Conservation (phyloP, 2,113 vertebrate species). For the Oryzias woworae region DNA sequence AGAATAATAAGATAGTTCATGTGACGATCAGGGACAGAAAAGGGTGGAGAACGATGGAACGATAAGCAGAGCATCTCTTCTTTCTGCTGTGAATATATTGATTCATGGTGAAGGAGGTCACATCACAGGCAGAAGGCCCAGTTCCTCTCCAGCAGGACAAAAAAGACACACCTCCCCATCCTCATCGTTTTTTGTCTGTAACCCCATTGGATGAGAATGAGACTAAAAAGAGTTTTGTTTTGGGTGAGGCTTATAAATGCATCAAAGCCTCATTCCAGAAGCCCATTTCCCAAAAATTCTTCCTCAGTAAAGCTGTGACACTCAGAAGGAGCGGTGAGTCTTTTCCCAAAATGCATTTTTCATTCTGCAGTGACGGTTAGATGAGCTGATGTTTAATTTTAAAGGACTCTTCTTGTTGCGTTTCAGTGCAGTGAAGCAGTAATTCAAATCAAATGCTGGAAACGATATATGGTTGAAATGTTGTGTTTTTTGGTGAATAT, state of each 20-base stretch:
- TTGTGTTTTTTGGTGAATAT: too few species aligned
- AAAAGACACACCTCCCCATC: conserved; percentile 5
- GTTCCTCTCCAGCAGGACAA: conserved; percentile 52
- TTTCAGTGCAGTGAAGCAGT: too few species aligned
- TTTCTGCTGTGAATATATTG: conserved; percentile 42
- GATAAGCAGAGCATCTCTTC: conserved; percentile 33
- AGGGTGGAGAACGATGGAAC: conserved; percentile 28
- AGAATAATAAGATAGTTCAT: neutral
- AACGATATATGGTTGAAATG: too few species aligned
- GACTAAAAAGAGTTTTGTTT: conserved; percentile 39
- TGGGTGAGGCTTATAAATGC: conserved; percentile 67
- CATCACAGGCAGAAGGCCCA: conserved; percentile 39
- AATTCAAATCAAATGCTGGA: too few species aligned
- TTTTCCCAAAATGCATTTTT: neutral
- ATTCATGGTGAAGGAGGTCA: conserved; percentile 51
- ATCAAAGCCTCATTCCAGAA: conserved; percentile 25
- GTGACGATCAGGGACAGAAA: conserved; percentile 1
- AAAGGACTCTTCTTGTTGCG: too few species aligned
- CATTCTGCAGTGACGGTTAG: too few species aligned
- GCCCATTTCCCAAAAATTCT: conserved; percentile 32
- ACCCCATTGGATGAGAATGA: conserved; percentile 24
- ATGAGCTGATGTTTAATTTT: too few species aligned
- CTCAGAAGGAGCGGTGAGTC: conserved; percentile 60
- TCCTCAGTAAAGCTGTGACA: conserved; percentile 31
- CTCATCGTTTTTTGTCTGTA: conserved; percentile 53